Evolutionary conservation across 1,140 invertebrate genomes (phyloP).

Genomic region (Aphidius ervi): DNA sequence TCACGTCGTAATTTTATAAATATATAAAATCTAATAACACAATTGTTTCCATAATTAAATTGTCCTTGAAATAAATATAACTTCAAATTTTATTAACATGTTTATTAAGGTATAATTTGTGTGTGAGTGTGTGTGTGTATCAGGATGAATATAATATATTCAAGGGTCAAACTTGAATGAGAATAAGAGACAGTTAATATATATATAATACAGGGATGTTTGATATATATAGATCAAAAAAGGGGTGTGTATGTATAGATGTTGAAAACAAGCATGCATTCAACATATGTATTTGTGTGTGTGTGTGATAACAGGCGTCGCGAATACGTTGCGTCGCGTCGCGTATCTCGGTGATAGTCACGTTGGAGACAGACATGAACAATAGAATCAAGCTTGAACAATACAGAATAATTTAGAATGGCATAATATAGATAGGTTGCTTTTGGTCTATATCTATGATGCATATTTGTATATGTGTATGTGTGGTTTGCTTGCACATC

Average conservation of each 20-base stretch:
- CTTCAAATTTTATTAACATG: too few species aligned
- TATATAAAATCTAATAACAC: too few species aligned
- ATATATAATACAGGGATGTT: too few species aligned
- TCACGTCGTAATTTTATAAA: too few species aligned
- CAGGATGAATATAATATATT: too few species aligned
- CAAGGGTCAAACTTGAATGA: too few species aligned
- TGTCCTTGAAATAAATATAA: too few species aligned
- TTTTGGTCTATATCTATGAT: slow-evolving; percentile 31
- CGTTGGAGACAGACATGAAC: slow-evolving; percentile 51
- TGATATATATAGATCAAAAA: not conserved
- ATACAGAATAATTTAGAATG: slow-evolving; percentile 51
- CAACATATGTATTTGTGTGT: not conserved
- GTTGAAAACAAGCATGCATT: not conserved
- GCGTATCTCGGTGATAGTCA: slow-evolving; percentile 36
- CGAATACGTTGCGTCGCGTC: slow-evolving; percentile 16
- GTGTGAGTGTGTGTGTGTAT: too few species aligned
- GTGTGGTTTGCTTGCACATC: slow-evolving; percentile 25
- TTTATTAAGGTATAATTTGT: too few species aligned
- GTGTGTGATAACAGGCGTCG: slow-evolving; percentile 8
- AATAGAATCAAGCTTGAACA: slow-evolving; percentile 50
- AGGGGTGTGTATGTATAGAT: not conserved
- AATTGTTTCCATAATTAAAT: too few species aligned
- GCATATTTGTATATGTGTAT: slow-evolving; percentile 28
- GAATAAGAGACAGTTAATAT: too few species aligned
- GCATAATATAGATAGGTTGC: slow-evolving; percentile 43